These are phyloP conservation scores for Rutpela maculata DNA, from an alignment of 2,888 invertebrate species.

Conservation along the genomic window DNA sequence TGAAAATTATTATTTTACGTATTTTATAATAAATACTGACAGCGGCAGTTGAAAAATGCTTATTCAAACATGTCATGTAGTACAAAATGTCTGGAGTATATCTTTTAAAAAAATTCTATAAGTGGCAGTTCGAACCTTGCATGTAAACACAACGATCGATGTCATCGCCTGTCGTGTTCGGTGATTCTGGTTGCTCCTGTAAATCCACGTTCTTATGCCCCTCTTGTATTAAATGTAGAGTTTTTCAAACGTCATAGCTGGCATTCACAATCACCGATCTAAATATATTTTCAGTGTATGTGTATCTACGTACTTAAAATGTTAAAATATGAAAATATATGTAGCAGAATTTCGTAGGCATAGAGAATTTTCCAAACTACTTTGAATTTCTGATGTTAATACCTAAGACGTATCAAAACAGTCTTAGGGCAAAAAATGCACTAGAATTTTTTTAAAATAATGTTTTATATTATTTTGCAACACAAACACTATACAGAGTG, in stretches of 20 bases:
- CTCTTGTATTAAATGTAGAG: not conserved
- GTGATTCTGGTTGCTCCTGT: not conserved
- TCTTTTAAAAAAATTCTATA: not conserved
- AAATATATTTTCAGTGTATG: not conserved
- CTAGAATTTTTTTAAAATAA: no score
- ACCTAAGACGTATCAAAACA: no score
- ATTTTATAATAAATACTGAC: not conserved
- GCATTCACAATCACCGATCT: not conserved
- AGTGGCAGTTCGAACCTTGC: not conserved
- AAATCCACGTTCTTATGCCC: not conserved
- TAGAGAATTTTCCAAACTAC: no score
- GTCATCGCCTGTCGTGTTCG: not conserved
- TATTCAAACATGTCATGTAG: not conserved
- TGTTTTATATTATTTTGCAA: no score
- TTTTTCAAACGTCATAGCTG: not conserved
- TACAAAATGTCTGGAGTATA: not conserved
- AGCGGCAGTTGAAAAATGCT: not conserved
- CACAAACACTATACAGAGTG: no score
- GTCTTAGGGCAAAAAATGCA: no score
- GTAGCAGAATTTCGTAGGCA: not conserved
- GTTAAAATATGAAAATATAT: not conserved
- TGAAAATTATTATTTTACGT: not conserved
- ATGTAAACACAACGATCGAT: conserved; percentile 2
- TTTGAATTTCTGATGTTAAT: no score
- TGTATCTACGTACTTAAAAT: not conserved